Evolutionary conservation across 2,888 invertebrate genomes (phyloP).

Genomic region (Xestia rhomboidea): DNA sequence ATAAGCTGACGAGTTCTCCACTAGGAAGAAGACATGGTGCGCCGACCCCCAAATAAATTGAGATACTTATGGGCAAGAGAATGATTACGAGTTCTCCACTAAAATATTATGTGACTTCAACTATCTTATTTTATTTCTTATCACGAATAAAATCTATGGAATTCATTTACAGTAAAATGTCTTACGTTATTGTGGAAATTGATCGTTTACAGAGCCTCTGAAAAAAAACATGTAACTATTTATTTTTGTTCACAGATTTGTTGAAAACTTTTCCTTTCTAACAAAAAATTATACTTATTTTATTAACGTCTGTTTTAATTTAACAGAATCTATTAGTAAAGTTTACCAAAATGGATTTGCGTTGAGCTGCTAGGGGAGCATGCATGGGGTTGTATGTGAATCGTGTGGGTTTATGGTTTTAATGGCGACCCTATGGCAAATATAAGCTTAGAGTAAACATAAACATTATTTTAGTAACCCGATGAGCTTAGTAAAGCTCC

Average conservation of each 20-base stretch:
- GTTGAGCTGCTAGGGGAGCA: conserved; percentile 53
- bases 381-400: conserved; percentile 65
- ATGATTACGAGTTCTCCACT: too few species aligned
- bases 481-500: conserved; percentile 86
- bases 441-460: conserved; percentile 85
- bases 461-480: conserved; percentile 90
- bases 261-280: not conserved
- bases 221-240: not conserved
- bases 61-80: too few species aligned
- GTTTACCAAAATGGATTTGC: conserved; percentile 61
- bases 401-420: conserved; percentile 78
- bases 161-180: not conserved
- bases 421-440: conserved; percentile 75
- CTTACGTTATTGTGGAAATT: not conserved
- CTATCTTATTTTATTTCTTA: not conserved
- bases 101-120: not conserved
- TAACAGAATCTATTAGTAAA: conserved; percentile 58
- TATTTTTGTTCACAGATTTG: not conserved
- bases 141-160: not conserved
- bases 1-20: not conserved
- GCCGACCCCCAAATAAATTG: too few species aligned
- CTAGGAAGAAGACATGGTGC: too few species aligned
- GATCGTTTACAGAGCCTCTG: not conserved
- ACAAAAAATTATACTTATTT: conserved; percentile 13
- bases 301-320: conserved; percentile 55